Conservation (phyloP, 2,888 invertebrate species). For the Sesia bembeciformis region DNA sequence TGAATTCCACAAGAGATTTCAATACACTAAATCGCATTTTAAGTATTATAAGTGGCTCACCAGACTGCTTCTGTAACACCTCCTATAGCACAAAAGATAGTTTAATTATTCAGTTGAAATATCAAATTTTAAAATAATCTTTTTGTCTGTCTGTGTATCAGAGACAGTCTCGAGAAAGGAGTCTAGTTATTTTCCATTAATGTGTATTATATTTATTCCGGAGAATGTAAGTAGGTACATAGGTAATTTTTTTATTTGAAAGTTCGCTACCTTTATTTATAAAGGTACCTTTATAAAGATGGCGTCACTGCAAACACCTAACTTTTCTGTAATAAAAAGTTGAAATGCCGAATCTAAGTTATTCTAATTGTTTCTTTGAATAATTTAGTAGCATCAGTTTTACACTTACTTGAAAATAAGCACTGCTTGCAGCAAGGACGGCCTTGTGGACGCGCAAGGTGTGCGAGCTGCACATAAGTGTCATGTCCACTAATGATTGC, state of each 20-base stretch:
- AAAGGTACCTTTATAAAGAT: no score
- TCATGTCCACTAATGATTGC: conserved; percentile 83
- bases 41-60: conserved; percentile 75
- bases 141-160: no score
- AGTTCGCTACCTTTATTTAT: no score
- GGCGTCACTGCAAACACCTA: no score
- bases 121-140: neutral
- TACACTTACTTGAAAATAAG: conserved; percentile 78
- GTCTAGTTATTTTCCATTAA: no score
- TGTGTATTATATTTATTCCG: no score
- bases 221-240: no score
- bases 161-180: no score
- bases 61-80: conserved; percentile 72
- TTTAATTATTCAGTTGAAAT: neutral
- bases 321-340: no score
- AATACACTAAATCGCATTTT: conserved; percentile 82
- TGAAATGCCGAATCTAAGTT: no score
- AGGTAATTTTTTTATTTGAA: no score
- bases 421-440: conserved; percentile 82
- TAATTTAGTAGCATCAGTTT: neutral
- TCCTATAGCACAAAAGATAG: conserved; percentile 45
- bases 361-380: no score
- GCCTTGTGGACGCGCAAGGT: conserved; percentile 83
- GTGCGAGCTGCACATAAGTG: conserved; percentile 83
- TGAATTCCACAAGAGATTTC: conserved; percentile 82